These are phyloP conservation scores for Speoplatyrhinus poulsoni DNA, from an alignment of 2,113 vertebrate species.

Conservation along the genomic window DNA sequence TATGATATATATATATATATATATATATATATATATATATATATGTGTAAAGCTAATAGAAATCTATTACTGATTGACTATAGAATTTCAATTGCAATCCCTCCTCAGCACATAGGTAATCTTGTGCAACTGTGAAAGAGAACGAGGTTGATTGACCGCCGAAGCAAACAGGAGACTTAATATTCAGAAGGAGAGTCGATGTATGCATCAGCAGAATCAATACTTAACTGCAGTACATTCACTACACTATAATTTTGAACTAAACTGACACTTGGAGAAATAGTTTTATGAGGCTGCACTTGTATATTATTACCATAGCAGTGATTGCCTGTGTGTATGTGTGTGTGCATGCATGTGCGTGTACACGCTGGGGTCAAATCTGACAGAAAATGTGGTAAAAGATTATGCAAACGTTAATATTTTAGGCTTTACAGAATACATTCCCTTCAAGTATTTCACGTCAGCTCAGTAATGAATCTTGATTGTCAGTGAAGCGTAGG, in stretches of 20 bases:
- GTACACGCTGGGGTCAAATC: conserved; percentile 37
- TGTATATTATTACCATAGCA: conserved; percentile 7
- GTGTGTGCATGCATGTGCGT: neutral
- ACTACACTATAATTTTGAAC: conserved; percentile 1
- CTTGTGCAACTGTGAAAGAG: neutral
- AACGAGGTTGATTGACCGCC: neutral
- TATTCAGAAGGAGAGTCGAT: conserved; percentile 8
- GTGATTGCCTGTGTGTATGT: conserved; percentile 7
- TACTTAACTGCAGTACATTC: conserved; percentile 5
- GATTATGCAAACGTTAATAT: conserved; percentile 59
- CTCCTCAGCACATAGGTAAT: neutral
- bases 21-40: too few relatives aligned
- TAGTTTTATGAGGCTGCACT: neutral
- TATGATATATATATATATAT: too few relatives aligned
- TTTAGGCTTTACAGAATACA: conserved; percentile 45
- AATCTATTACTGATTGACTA: neutral
- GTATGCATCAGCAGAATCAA: conserved; percentile 13
- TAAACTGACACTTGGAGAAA: conserved; percentile 6
- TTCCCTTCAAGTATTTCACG: conserved; percentile 41
- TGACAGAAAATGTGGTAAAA: conserved; percentile 54
- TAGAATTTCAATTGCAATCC: neutral
- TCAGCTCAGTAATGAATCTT: conserved; percentile 45
- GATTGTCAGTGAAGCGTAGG: conserved; percentile 17
- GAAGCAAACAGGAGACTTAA: neutral
- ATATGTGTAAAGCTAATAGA: neutral